phyloP scores from a whole-genome alignment of 2,113 vertebrate genomes.

The Grantiella picta region DNA sequence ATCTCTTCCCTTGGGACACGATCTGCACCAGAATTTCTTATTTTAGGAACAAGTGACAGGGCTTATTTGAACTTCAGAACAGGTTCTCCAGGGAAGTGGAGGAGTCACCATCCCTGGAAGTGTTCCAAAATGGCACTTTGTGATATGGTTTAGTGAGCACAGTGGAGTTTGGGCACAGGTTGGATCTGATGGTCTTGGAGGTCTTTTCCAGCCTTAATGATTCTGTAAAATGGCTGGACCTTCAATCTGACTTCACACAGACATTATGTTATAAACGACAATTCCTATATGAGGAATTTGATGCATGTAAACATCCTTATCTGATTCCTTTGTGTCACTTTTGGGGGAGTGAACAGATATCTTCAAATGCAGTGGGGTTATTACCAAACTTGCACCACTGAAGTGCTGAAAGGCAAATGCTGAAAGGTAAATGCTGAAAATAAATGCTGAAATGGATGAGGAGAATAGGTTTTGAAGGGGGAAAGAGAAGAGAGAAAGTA shows the following conservation, averaged over 20 bases:
- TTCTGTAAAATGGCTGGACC: background rate
- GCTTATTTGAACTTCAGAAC: background rate
- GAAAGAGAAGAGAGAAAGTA: background rate
- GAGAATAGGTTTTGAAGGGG: background rate
- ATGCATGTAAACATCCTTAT: fast-evolving
- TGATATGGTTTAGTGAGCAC: background rate
- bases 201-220: background rate
- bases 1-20: background rate
- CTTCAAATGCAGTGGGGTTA: background rate
- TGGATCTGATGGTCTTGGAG: background rate
- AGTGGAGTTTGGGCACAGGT: background rate
- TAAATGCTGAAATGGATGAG: background rate
- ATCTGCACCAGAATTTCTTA: background rate
- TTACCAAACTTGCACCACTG: background rate
- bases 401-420: background rate
- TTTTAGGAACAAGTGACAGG: background rate
- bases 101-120: background rate
- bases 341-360: background rate
- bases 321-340: background rate
- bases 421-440: background rate
- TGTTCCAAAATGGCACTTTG: background rate
- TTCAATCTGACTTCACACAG: background rate
- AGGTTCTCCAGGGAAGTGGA: background rate
- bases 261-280: fast-evolving
- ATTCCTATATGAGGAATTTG: background rate